phyloP scores from a whole-genome alignment of 2,797 vertebrate genomes.

The Siniperca undulata region DNA sequence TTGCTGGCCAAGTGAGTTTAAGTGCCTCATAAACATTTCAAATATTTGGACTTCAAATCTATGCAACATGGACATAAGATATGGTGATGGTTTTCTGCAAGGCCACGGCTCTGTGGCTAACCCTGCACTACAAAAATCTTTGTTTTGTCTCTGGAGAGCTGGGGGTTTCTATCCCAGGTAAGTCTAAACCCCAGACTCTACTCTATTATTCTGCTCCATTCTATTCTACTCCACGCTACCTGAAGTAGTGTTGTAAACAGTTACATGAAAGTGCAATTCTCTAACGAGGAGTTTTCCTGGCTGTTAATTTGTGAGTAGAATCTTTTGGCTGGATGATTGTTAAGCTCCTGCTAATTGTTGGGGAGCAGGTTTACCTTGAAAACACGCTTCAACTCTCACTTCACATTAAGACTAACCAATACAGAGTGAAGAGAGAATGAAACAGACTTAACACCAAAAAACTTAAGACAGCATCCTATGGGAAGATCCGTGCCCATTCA shows the following conservation, averaged over 20 bases:
- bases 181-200: neutral
- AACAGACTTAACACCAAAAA: slow-evolving; percentile 63
- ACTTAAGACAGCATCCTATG: slow-evolving; percentile 66
- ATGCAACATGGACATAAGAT: neutral
- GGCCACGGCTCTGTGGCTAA: slow-evolving; percentile 21
- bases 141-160: slow-evolving; percentile 15
- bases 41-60: slow-evolving; percentile 44
- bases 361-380: slow-evolving; percentile 59
- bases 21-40: slow-evolving; percentile 33
- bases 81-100: slow-evolving; percentile 7
- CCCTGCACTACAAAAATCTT: slow-evolving; percentile 2
- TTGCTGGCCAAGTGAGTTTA: slow-evolving; percentile 30
- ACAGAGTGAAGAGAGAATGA: slow-evolving; percentile 52
- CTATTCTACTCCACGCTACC: slow-evolving; percentile 2
- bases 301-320: slow-evolving; percentile 50
- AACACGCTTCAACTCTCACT: slow-evolving; percentile 64
- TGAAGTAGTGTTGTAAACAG: slow-evolving; percentile 20
- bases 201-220: slow-evolving; percentile 12
- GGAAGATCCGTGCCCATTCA: slow-evolving; percentile 75
- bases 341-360: slow-evolving; percentile 58
- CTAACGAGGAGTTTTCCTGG: slow-evolving; percentile 46
- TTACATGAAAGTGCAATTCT: slow-evolving; percentile 42
- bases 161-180: slow-evolving; percentile 1
- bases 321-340: slow-evolving; percentile 44
- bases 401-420: slow-evolving; percentile 58